Evolutionary conservation across 35 echinoderm and acorn worm species (phyloP), one percentile per base, ranked within the genome.

Genomic region (Eucidaris tribuloides): DNA sequence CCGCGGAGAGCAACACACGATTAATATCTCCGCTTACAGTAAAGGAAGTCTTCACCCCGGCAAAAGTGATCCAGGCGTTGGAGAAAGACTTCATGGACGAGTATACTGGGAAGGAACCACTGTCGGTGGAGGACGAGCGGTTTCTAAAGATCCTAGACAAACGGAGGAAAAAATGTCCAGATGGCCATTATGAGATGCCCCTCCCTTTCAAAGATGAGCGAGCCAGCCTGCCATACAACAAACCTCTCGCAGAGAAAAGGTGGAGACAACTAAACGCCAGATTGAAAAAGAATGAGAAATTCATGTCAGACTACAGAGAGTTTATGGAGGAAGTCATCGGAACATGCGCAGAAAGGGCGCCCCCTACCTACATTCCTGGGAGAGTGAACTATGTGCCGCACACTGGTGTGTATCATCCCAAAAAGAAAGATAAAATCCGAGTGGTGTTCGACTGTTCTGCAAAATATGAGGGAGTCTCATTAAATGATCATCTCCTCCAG

Each of bases 311-410:
- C 5, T 90, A 90, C 44, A n/a, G 24, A 27, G 9, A 24, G 7
- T 77, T 90, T 38, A 90, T 90, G 79, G 49, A 90, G 1, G 80
- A 77, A 2, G 64, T 90, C 28, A 36, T 90, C 1, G 24, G 28
- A 5, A 44, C 58, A 1, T 90, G 54, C 54, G 87, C 87, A 41
- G 87, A 90, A 45, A 19, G 23, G 40, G 87, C 83, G 4, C 81
- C 81, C 6, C 34, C 20, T 49, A 36, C 7, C 15, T 44, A 20
- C 25, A 43, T 37, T 29, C 27, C 49, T 22, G 62, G 60, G n/a
- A 71, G 62, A 48, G 70, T 79, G 3, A 84, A 81, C 80, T 94
- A 94, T 55, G 62, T 93, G 22, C 85, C 91, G 2, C 91, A 89
- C 65, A 54, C 71, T 87, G 91, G 84, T n/a, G 48, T 82, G 0